Evolutionary conservation across 2,888 invertebrate genomes (phyloP).

Genomic region (Stenoptilia bipunctidactyla): DNA sequence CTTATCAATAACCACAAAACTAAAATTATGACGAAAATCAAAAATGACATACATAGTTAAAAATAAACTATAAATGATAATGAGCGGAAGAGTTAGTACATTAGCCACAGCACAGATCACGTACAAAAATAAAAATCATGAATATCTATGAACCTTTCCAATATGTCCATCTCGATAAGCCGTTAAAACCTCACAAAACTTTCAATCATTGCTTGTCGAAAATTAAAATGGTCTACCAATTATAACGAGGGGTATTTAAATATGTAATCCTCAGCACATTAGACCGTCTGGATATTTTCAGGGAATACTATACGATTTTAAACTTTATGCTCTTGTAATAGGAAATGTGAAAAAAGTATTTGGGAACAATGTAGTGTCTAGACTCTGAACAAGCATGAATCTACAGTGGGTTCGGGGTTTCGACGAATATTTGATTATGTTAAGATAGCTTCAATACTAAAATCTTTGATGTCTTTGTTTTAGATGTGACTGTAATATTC

Average conservation of each 20-base stretch:
- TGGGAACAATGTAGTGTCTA: constrained; percentile 26
- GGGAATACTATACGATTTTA: constrained; percentile 8
- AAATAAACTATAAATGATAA: too few relatives aligned
- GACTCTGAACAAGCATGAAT: constrained; percentile 34
- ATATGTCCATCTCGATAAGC: neutral
- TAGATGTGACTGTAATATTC: constrained; percentile 14
- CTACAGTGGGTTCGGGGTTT: constrained; percentile 20
- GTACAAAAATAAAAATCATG: too few relatives aligned
- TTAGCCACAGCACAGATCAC: too few relatives aligned
- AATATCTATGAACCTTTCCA: constrained; percentile 20
- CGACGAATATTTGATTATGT: constrained; percentile 59
- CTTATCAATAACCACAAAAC: too few relatives aligned
- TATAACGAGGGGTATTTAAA: constrained; percentile 29
- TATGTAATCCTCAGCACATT: constrained; percentile 30
- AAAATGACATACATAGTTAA: too few relatives aligned
- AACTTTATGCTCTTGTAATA: neutral
- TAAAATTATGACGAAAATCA: too few relatives aligned
- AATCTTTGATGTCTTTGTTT: constrained; percentile 18
- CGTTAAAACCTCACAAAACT: neutral
- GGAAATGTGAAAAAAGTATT: neutral
- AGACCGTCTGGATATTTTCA: constrained; percentile 24
- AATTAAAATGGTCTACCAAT: constrained; percentile 29
- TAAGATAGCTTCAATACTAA: constrained; percentile 33
- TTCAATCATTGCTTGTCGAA: constrained; percentile 9
- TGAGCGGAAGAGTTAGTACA: too few relatives aligned